Conservation (phyloP, 2,113 vertebrate species). For the Misgurnus mizolepis region DNA sequence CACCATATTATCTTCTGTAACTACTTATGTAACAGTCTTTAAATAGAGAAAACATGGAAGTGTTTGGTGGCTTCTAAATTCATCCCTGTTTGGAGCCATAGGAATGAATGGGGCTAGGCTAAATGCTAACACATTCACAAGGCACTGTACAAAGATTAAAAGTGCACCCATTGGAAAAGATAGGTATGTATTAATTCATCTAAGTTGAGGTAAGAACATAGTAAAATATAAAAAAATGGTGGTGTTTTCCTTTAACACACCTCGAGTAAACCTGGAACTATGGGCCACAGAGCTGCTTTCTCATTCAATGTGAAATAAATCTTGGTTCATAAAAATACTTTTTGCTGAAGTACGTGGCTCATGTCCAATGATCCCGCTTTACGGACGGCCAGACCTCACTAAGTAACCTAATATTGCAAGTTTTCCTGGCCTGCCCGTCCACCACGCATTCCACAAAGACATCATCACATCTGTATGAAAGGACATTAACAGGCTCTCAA, state of each 20-base stretch:
- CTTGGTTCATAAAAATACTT: constrained; percentile 21
- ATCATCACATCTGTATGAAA: constrained; percentile 39
- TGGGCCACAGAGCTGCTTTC: not conserved
- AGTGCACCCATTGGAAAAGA: no score
- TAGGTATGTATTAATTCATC: no score
- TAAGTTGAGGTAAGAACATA: no score
- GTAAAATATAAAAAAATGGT: no score
- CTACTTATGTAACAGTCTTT: no score
- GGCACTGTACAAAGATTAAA: no score
- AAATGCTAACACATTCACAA: no score
- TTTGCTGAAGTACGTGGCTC: constrained; percentile 19
- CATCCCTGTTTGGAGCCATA: no score
- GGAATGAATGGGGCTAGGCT: no score
- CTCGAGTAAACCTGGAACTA: not conserved
- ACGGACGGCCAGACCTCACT: not conserved
- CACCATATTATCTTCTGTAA: no score
- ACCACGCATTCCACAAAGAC: constrained; percentile 31
- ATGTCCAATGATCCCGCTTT: constrained; percentile 25
- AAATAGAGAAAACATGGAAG: no score
- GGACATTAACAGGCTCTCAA: constrained; percentile 18
- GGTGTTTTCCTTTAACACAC: not conserved
- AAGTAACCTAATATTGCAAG: constrained; percentile 30
- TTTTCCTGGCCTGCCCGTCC: constrained; percentile 42
- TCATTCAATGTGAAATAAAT: constrained; percentile 38
- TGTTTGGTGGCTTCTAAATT: no score